Percentiles rank a stretch among this genome's conserved stretches.
These are phyloP conservation scores for Prionailurus bengalensis DNA, from an alignment of 2,113 vertebrate species.

Conservation along the genomic window DNA sequence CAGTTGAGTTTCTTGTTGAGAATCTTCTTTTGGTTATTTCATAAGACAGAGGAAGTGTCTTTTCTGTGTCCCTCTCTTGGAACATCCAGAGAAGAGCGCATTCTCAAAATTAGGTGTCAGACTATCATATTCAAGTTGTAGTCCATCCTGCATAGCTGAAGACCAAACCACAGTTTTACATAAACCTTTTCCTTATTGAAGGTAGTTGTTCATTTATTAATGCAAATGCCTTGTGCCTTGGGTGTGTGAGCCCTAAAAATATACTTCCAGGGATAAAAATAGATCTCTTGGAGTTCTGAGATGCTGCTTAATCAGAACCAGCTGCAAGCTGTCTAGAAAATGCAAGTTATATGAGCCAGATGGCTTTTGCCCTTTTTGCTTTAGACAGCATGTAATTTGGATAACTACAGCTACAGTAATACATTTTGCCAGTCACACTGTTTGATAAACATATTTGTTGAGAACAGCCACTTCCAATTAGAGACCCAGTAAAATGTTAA, in stretches of 20 bases:
- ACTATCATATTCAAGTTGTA: constrained; percentile 61
- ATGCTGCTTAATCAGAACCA: constrained; percentile 92
- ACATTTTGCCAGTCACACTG: constrained; percentile 90
- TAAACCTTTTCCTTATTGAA: constrained; percentile 85
- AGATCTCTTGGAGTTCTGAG: constrained; percentile 87
- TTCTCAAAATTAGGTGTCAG: constrained; percentile 58
- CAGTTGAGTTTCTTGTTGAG: not conserved
- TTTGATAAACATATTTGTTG: constrained; percentile 92
- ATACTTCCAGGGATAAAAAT: constrained; percentile 89
- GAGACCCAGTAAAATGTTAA: constrained; percentile 87
- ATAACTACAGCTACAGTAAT: constrained; percentile 89
- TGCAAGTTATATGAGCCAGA: constrained; percentile 90
- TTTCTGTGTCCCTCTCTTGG: not conserved
- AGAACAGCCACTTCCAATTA: constrained; percentile 89
- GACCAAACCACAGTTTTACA: constrained; percentile 76
- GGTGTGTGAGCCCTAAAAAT: constrained; percentile 90
- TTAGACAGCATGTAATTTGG: constrained; percentile 90
- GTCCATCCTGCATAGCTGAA: constrained; percentile 9
- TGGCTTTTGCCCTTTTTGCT: constrained; percentile 92
- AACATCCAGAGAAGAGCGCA: not conserved
- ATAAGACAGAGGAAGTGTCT: not conserved
- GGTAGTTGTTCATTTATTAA: constrained; percentile 90
- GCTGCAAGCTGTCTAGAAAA: constrained; percentile 93
- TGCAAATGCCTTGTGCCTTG: constrained; percentile 88
- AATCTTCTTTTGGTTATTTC: constrained; percentile 5